Evolutionary conservation across 2,797 vertebrate genomes (phyloP).

Genomic region (Notamacropus eugenii): DNA sequence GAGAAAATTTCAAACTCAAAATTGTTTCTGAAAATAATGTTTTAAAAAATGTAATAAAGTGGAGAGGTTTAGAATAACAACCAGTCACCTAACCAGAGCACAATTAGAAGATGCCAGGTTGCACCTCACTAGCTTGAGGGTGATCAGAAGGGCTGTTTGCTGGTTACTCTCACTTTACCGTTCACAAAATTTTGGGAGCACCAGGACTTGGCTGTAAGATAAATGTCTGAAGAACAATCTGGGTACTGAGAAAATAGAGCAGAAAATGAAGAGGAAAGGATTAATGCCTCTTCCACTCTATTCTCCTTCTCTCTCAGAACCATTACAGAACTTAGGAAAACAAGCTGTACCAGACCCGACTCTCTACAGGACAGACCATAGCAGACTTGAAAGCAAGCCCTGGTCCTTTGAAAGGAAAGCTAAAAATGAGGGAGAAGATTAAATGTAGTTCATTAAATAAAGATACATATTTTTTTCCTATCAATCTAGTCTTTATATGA

Average conservation of each 20-base stretch:
- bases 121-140: not conserved
- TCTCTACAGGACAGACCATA: accelerated
- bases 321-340: not conserved
- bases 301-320: not conserved
- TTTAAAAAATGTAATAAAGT: not conserved
- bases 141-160: not conserved
- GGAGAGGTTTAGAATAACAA: not conserved
- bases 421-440: not conserved
- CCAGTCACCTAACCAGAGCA: not conserved
- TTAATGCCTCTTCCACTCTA: accelerated
- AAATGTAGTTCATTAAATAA: not conserved
- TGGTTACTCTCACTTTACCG: not conserved
- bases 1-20: not conserved
- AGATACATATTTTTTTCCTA: not conserved
- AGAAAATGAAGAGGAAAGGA: not conserved
- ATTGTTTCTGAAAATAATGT: not conserved
- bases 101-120: not conserved
- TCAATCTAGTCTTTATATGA: not conserved
- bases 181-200: not conserved
- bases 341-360: too few relatives aligned
- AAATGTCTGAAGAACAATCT: not conserved
- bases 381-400: not conserved
- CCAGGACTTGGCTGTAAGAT: not conserved
- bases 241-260: not conserved
- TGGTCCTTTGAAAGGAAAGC: not conserved